Evolutionary conservation across 2,888 invertebrate genomes (phyloP).

Genomic region (Agrochola circellaris): DNA sequence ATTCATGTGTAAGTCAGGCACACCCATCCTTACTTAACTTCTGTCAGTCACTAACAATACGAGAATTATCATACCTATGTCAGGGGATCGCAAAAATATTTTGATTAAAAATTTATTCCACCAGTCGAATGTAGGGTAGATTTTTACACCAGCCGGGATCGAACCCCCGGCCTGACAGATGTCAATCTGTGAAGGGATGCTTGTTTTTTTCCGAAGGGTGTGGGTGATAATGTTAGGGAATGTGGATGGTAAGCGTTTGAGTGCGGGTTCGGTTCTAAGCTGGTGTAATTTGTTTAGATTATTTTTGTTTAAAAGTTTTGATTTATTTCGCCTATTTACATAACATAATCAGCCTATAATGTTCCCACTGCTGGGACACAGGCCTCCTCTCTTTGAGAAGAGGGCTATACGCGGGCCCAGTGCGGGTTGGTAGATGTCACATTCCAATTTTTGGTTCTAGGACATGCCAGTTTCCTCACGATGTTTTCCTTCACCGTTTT

Average conservation of each 20-base stretch:
- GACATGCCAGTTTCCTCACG: too few species aligned
- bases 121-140: constrained; percentile 80
- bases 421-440: too few species aligned
- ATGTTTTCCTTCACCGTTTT: too few species aligned
- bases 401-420: too few species aligned
- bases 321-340: neutral
- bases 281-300: constrained; percentile 57
- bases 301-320: constrained; percentile 39
- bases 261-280: constrained; percentile 61
- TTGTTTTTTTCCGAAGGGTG: constrained; percentile 55
- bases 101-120: constrained; percentile 90
- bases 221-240: constrained; percentile 59
- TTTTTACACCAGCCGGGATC: constrained; percentile 60
- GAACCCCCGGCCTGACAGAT: constrained; percentile 82
- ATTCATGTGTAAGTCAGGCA: constrained; percentile 75
- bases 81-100: constrained; percentile 84
- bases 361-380: too few species aligned
- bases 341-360: too few species aligned
- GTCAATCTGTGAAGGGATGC: constrained; percentile 85
- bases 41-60: constrained; percentile 82
- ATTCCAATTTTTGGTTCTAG: too few species aligned
- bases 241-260: constrained; percentile 52
- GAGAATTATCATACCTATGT: constrained; percentile 80
- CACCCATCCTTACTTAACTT: constrained; percentile 83
- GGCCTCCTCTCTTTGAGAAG: too few species aligned